phyloP scores from a whole-genome alignment of 23 tunicate species.

The Corella eumyota region DNA sequence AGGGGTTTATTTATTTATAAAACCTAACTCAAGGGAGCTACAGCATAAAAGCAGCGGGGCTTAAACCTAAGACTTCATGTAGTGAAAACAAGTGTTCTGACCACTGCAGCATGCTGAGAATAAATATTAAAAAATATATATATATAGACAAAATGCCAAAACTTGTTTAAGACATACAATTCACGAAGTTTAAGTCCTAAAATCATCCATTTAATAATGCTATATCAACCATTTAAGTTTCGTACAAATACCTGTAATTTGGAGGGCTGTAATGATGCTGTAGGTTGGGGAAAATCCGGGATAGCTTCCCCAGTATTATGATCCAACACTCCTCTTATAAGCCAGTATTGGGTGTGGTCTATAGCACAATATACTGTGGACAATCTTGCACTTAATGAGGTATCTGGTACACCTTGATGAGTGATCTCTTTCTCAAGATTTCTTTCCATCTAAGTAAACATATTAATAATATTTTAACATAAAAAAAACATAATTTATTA shows the following conservation, averaged over 20 bases:
- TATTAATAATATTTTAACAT: not conserved
- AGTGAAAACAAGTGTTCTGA: no score
- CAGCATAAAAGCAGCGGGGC: no score
- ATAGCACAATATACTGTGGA: constrained; percentile 72
- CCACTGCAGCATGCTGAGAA: no score
- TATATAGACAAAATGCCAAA: no score
- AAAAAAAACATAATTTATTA: not conserved
- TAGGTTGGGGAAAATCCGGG: constrained; percentile 93
- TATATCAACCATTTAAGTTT: no score
- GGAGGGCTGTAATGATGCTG: constrained; percentile 81
- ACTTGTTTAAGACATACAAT: no score
- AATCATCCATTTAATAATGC: no score
- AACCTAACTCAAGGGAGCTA: no score
- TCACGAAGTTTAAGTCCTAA: no score
- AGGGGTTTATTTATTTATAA: no score
- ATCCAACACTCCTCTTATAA: constrained; percentile 84
- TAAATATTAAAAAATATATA: no score
- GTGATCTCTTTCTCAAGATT: constrained; percentile 83
- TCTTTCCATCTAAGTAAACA: constrained; percentile 73
- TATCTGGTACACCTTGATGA: constrained; percentile 69
- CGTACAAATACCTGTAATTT: constrained; percentile 60
- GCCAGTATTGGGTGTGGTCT: constrained; percentile 85
- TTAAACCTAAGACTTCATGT: no score
- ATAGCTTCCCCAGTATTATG: constrained; percentile 92
- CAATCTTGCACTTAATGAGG: constrained; percentile 55